Evolutionary conservation across 1,140 invertebrate species (phyloP), one percentile per base, ranked within the genome.

Genomic region (Chironomus tepperi): DNA sequence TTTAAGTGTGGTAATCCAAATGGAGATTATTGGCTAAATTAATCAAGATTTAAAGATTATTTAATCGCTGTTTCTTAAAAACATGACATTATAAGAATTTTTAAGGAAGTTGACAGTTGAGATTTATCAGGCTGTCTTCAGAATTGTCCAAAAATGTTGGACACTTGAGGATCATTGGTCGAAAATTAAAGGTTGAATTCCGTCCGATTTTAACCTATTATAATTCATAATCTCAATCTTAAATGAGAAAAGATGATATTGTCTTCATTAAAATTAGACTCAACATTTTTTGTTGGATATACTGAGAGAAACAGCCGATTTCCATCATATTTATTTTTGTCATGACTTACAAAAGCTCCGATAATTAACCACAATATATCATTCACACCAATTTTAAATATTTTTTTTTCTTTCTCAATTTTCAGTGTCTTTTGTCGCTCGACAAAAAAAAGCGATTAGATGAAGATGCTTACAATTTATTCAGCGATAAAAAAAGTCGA

Each of bases 221-320:
- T 5, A 57, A 57, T 57, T 57, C 47, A 15, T 57, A 12, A 15
- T 57, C 47, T 57, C n/a, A n/a, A 12, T 57, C 8, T n/a, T 57
- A 34, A 34, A 34, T 34, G 24, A 34, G 24, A 34, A 34, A 34
- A 12, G 12, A 12, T 57, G 18, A 18, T 70, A 18, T 70, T 70
- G 18, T 70, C 65, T 70, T 70, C 65, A 70, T 70, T 70, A 70
- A 70, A 70, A 70, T 70, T 21, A 70, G 65, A 70, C n/a, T 70
- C 65, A 18, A 21, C n/a, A 70, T 18, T 70, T 34, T 34, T 34
- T 34, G 24, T 34, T 34, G 24, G 24, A 5, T 5, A n/a, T n/a
- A 9, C 16, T 9, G 18, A 19, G 65, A 19, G 9, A 70, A 8
- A 19, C 6, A 70, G 0, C n/a, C n/a, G 65, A 70, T 70, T 70